Base-by-base conservation (phyloP, 1,140 invertebrate genomes). In the Drosophila arizonae region DNA sequence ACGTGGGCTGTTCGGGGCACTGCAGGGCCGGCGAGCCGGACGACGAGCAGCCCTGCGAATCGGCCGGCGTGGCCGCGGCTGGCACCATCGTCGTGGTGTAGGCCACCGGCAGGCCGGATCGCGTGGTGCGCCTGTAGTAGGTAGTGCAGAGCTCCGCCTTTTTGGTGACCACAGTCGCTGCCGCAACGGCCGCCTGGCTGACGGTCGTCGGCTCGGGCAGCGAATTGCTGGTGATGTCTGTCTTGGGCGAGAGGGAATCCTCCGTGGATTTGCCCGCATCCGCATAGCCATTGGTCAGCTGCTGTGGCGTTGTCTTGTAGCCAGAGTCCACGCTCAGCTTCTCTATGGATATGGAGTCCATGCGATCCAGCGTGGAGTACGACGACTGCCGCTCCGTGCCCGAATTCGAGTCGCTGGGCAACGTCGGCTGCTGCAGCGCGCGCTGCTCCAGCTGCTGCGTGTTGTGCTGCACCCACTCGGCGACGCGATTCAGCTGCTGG, bases 391-490 rank as follows among this genome's bases (percentile, higher is more conserved):
- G 65, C 41, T 91, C 87, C 0, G 86, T 90, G 45, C 75, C 87
- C 30, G 90, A 89, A n/a, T 77, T 89, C 3, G 90, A 90, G 17
- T 86, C 87, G 15, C 81, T 90, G 24, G 72, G 28, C 8, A 72
- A 41, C 6, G 72, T 52, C 10, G 90, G 84, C 48, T 64, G 79
- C 24, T 89, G 88, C 21, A 88, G 76, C 15, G 79, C 76, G 13
- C 88, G 51, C 15, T 85, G 87, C 71, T 91, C 82, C 69, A 90
- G 9, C 30, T 90, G 87, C 51, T 91, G 89, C 1, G 90, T 89
- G 72, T 94, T 94, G 71, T 93, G 93, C 78, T 95, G 93, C 21
- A 95, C 94, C 94, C 94, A 95, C 66, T 95, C 94, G 2, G 95
- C 95, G 8, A 95, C 94, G 65, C 95, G 92, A 17, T 94, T 94